These are phyloP conservation scores for Micrasema longulum DNA, from an alignment of 1,140 invertebrate genomes.

Conservation along the genomic window DNA sequence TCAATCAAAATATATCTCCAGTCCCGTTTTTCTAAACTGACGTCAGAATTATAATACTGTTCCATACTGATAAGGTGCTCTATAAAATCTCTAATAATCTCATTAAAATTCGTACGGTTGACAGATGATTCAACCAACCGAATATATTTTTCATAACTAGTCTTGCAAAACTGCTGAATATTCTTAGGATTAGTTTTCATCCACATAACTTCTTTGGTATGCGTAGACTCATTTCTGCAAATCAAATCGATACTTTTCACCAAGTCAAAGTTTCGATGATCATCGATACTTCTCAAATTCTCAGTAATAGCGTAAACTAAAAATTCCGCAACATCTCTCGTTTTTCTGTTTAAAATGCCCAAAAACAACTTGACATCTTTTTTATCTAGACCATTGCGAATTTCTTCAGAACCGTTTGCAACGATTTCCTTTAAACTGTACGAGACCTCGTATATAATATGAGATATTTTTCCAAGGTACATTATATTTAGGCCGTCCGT, in stretches of 20 bases:
- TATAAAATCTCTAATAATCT: conserved; percentile 28
- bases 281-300: conserved; percentile 50
- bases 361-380: conserved; percentile 57
- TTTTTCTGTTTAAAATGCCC: conserved; percentile 59
- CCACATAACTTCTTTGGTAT: conserved; percentile 29
- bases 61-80: conserved; percentile 15
- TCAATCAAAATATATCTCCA: conserved; percentile 41
- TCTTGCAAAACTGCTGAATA: conserved; percentile 44
- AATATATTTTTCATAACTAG: conserved; percentile 46
- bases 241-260: conserved; percentile 38
- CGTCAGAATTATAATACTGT: conserved; percentile 4
- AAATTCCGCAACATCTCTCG: conserved; percentile 59
- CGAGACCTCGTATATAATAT: conserved; percentile 59
- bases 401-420: conserved; percentile 24
- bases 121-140: background rate
- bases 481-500: conserved; percentile 50
- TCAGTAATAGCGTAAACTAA: conserved; percentile 62
- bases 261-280: conserved; percentile 41
- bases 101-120: conserved; percentile 6
- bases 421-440: conserved; percentile 53
- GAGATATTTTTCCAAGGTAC: conserved; percentile 62
- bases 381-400: conserved; percentile 52
- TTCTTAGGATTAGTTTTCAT: conserved; percentile 35
- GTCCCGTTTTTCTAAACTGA: background rate
- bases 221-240: conserved; percentile 41